Conservation (phyloP, 2,113 vertebrate genomes). For the Rostratula benghalensis region DNA sequence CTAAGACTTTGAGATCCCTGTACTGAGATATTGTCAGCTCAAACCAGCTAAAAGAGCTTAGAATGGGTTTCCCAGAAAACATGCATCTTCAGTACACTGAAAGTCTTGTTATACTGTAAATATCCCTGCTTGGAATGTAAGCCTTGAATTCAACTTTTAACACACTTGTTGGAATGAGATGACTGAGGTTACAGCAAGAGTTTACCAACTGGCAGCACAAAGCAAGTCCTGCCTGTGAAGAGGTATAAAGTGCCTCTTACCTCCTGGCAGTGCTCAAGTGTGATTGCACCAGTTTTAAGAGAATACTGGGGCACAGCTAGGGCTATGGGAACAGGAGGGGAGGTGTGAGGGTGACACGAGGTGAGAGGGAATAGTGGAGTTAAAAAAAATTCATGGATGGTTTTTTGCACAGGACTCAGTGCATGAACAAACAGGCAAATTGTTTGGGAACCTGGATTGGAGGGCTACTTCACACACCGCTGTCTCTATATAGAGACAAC, state of each 20-base stretch:
- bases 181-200: neutral
- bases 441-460: neutral
- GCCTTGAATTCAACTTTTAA: neutral
- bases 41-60: neutral
- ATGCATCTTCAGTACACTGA: neutral
- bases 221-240: neutral
- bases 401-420: neutral
- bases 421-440: fast-evolving
- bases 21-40: neutral
- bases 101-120: neutral
- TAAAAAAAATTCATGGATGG: neutral
- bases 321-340: neutral
- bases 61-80: neutral
- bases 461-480: neutral
- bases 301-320: neutral
- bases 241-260: neutral
- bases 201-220: neutral
- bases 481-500: neutral
- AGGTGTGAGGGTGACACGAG: fast-evolving
- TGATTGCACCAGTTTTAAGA: neutral
- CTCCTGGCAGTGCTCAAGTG: neutral
- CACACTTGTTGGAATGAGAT: neutral
- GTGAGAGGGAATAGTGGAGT: neutral
- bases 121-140: neutral
- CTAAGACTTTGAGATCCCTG: neutral